Evolutionary conservation across 2,888 invertebrate species (phyloP).

Genomic region (Rhamphomyia laevipes): DNA sequence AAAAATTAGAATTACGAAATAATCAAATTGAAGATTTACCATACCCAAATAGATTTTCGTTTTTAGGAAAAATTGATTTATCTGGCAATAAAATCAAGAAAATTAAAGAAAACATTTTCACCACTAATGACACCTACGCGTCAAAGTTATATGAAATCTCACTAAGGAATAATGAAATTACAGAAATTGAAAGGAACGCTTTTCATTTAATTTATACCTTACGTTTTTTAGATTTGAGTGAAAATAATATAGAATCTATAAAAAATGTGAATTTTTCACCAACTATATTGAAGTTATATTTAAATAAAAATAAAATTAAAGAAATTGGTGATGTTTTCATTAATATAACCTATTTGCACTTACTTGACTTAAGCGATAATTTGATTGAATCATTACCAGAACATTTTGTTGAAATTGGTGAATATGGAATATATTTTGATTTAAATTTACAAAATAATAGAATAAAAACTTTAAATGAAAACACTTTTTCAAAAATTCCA

Average conservation of each 20-base stretch:
- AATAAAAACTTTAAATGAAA: not conserved
- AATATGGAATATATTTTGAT: not conserved
- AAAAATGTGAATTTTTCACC: not conserved
- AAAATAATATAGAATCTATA: not conserved
- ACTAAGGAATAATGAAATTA: too few species aligned
- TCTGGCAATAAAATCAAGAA: too few species aligned
- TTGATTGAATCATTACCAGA: not conserved
- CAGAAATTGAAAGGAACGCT: too few species aligned
- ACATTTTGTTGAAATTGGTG: too few species aligned
- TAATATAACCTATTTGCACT: not conserved
- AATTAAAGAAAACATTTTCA: too few species aligned
- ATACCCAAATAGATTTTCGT: too few species aligned
- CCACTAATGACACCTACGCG: too few species aligned
- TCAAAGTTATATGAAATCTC: too few species aligned
- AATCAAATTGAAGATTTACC: too few species aligned
- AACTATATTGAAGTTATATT: not conserved
- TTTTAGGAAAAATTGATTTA: too few species aligned
- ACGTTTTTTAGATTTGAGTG: not conserved
- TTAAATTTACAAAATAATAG: not conserved
- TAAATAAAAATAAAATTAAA: not conserved
- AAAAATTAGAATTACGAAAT: too few species aligned
- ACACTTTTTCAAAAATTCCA: too few species aligned
- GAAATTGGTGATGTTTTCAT: not conserved
- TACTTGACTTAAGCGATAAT: not conserved
- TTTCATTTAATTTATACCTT: not conserved